Conservation (phyloP, 2,113 vertebrate species). For the Sebastes fasciatus region DNA sequence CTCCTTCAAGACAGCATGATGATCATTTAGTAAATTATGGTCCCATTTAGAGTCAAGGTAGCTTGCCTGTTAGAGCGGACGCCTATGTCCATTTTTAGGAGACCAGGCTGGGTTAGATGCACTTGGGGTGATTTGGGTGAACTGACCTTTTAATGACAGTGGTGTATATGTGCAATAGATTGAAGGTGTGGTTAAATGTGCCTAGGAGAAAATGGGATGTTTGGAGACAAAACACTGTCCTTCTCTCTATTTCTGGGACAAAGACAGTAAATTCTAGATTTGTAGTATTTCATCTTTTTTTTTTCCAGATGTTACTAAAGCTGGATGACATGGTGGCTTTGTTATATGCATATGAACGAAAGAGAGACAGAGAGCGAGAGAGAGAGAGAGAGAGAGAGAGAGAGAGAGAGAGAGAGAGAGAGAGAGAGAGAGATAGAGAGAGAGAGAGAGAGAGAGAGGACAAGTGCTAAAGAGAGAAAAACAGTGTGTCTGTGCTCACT, state of each 20-base stretch:
- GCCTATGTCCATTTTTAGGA: too few relatives aligned
- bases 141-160: neutral
- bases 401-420: neutral
- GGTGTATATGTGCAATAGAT: neutral
- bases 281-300: neutral
- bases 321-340: neutral
- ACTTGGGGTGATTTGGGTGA: neutral
- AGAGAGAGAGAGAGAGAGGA: slow-evolving; percentile 3
- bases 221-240: neutral
- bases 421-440: neutral
- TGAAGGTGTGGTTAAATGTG: neutral
- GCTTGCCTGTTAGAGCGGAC: too few relatives aligned
- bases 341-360: neutral
- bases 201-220: neutral
- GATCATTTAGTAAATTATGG: too few relatives aligned
- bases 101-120: neutral
- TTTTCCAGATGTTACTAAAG: neutral
- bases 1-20: too few relatives aligned
- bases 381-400: slow-evolving; percentile 4
- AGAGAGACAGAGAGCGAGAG: too few relatives aligned
- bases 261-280: neutral
- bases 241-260: neutral
- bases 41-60: too few relatives aligned
- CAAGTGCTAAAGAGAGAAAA: neutral
- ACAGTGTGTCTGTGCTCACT: slow-evolving; percentile 5